These are phyloP conservation scores for Tiliacea citrago DNA, from an alignment of 2,888 invertebrate genomes.

Conservation along the genomic window DNA sequence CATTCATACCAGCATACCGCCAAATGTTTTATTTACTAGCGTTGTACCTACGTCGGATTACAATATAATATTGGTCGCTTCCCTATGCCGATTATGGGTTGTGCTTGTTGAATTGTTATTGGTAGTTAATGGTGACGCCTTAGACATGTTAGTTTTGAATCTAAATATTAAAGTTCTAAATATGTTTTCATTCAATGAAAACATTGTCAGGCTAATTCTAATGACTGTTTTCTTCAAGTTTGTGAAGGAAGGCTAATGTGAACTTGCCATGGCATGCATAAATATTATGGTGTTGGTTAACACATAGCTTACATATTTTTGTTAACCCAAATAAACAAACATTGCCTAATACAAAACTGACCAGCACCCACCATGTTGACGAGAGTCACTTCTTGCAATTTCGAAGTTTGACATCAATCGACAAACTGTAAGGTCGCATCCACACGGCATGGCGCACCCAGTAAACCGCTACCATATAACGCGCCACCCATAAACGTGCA, in stretches of 20 bases:
- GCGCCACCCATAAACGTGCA: conserved; percentile 40
- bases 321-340: conserved; percentile 4
- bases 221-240: background rate
- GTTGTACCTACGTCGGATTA: conserved; percentile 42
- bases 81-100: conserved; percentile 51
- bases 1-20: conserved; percentile 51
- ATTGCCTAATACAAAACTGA: conserved; percentile 4
- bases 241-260: background rate
- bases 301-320: background rate
- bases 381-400: conserved; percentile 15
- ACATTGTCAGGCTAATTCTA: background rate
- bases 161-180: conserved; percentile 6
- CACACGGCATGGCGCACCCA: conserved; percentile 24
- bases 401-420: conserved; percentile 15
- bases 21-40: conserved; percentile 60
- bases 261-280: background rate
- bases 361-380: background rate
- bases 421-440: conserved; percentile 7
- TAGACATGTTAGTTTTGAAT: conserved; percentile 6
- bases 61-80: conserved; percentile 54
- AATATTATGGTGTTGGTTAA: background rate
- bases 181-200: background rate
- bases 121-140: conserved; percentile 15
- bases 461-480: conserved; percentile 34
- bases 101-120: conserved; percentile 45